Conservation (phyloP, 64 coral and sea anemone species). For the Platygyra sinensis region DNA sequence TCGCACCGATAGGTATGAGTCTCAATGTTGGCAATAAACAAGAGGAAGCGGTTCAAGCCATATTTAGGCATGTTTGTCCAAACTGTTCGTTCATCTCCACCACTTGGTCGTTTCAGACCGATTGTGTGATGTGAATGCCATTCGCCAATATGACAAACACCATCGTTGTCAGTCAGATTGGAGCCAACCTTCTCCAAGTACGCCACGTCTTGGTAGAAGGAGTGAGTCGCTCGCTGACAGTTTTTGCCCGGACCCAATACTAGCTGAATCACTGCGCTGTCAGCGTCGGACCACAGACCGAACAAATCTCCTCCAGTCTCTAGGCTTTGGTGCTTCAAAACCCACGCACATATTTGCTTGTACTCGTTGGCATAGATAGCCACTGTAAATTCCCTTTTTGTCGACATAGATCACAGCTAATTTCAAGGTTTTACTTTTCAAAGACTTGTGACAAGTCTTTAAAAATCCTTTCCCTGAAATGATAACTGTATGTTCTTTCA, state of each 20-base stretch:
- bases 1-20: too few species aligned
- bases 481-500: too few species aligned
- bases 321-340: conserved; percentile 43
- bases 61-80: conserved; percentile 63
- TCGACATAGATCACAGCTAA: neutral
- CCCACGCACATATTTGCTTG: conserved; percentile 66
- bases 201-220: conserved; percentile 74
- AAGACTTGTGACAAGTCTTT: neutral
- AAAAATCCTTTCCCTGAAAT: neutral
- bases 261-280: conserved; percentile 59
- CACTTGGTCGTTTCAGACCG: conserved; percentile 65
- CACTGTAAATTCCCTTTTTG: neutral
- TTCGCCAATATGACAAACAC: conserved; percentile 84
- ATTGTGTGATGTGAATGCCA: conserved; percentile 87
- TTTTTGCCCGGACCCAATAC: conserved; percentile 62
- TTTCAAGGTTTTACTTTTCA: neutral
- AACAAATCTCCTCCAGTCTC: conserved; percentile 88
- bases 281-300: conserved; percentile 65
- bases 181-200: conserved; percentile 68
- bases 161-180: conserved; percentile 41
- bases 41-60: conserved; percentile 63
- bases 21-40: conserved; percentile 68
- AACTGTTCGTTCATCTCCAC: conserved; percentile 73
- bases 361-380: conserved; percentile 53
- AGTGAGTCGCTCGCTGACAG: conserved; percentile 38